Evolutionary conservation across 2,113 vertebrate species (phyloP).

Genomic region (Rana temporaria): DNA sequence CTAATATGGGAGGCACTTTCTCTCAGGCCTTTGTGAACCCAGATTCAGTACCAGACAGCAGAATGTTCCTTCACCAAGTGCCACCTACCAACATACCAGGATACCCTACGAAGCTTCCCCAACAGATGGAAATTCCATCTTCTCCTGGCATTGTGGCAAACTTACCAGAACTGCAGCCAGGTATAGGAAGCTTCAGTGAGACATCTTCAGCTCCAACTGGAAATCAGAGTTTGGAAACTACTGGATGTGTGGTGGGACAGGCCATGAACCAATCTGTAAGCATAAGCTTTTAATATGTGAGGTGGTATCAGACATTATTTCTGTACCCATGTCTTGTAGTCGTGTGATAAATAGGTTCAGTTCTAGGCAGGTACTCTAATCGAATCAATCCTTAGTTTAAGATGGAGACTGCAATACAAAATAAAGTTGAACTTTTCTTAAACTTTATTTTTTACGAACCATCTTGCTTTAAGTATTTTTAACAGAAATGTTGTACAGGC

Average conservation of each 20-base stretch:
- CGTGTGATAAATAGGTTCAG: not conserved
- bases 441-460: too few species aligned
- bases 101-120: conserved; percentile 19
- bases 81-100: conserved; percentile 22
- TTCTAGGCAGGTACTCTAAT: conserved; percentile 11
- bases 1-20: conserved; percentile 1
- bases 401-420: too few species aligned
- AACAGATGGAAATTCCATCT: not conserved
- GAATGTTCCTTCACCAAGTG: conserved; percentile 26
- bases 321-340: not conserved
- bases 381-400: not conserved
- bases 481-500: too few species aligned
- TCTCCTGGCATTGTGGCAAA: conserved; percentile 14
- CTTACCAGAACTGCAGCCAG: conserved; percentile 42
- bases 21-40: conserved; percentile 22
- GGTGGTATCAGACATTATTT: conserved; percentile 7
- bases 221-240: conserved; percentile 37
- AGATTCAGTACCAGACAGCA: conserved; percentile 19
- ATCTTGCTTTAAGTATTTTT: too few species aligned
- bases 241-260: conserved; percentile 49
- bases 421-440: too few species aligned
- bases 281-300: conserved; percentile 45
- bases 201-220: conserved; percentile 30
- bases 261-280: conserved; percentile 52
- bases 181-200: conserved; percentile 30